Conservation (phyloP, 2,888 invertebrate genomes). For the Cecidostiba fungosa region DNA sequence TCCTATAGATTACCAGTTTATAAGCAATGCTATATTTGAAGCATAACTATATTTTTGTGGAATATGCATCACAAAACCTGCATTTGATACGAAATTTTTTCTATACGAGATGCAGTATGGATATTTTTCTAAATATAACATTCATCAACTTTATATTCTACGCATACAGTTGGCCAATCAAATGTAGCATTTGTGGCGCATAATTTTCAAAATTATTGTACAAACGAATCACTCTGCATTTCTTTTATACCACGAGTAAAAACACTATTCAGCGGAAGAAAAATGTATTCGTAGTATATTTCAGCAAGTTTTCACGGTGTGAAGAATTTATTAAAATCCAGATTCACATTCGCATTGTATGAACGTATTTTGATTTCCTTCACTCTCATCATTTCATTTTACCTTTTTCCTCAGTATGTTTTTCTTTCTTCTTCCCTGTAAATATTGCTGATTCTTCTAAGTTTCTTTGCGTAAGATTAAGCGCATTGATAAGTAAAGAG, state of each 20-base stretch:
- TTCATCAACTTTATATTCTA: constrained; percentile 41
- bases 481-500: constrained; percentile 41
- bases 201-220: background rate
- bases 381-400: constrained; percentile 34
- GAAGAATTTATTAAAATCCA: constrained; percentile 34
- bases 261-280: background rate
- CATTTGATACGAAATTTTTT: background rate
- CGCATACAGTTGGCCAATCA: constrained; percentile 1
- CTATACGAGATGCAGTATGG: constrained; percentile 36
- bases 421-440: constrained; percentile 46
- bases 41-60: background rate
- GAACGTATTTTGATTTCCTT: constrained; percentile 18
- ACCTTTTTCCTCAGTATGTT: constrained; percentile 33
- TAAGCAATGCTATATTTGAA: too few relatives aligned
- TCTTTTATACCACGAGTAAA: background rate
- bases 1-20: background rate
- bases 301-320: background rate
- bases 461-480: constrained; percentile 27
- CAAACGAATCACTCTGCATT: background rate
- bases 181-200: background rate
- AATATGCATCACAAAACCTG: background rate
- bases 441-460: constrained; percentile 37
- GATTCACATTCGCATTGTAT: constrained; percentile 28
- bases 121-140: constrained; percentile 42
- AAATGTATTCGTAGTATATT: constrained; percentile 30